These are phyloP conservation scores for Cichladusa arquata DNA, from an alignment of 2,113 vertebrate species.

Conservation along the genomic window DNA sequence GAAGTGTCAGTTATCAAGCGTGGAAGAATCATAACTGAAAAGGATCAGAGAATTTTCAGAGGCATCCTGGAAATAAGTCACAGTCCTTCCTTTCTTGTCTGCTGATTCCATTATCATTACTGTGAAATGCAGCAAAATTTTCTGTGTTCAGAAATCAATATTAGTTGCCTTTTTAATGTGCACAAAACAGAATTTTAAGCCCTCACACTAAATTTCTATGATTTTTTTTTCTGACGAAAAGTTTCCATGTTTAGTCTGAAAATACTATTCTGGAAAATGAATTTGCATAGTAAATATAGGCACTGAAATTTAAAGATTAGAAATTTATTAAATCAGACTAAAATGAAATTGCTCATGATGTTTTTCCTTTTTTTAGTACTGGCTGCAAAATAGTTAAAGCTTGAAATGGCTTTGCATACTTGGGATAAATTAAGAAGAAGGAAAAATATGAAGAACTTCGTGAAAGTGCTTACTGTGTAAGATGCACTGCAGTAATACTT, in stretches of 20 bases:
- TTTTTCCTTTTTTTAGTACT: background rate
- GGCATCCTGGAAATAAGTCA: background rate
- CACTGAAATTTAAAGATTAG: background rate
- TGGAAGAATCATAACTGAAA: background rate
- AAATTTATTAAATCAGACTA: background rate
- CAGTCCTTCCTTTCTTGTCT: background rate
- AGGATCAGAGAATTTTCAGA: background rate
- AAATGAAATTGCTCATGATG: rapidly evolving
- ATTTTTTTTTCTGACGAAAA: background rate
- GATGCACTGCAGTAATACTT: background rate
- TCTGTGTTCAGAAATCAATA: background rate
- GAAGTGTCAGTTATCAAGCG: background rate
- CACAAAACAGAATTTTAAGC: background rate
- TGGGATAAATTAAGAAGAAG: background rate
- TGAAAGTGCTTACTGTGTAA: background rate
- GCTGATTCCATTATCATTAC: background rate
- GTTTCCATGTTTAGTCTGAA: background rate
- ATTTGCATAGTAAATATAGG: background rate
- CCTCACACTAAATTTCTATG: background rate
- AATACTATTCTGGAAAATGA: background rate
- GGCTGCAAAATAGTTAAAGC: background rate
- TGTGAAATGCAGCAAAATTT: background rate
- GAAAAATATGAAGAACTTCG: background rate
- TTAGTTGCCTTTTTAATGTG: background rate
- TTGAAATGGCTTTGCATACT: background rate